phyloP scores from a whole-genome alignment of 2,888 invertebrate species.

The Diplolepis rosae region DNA sequence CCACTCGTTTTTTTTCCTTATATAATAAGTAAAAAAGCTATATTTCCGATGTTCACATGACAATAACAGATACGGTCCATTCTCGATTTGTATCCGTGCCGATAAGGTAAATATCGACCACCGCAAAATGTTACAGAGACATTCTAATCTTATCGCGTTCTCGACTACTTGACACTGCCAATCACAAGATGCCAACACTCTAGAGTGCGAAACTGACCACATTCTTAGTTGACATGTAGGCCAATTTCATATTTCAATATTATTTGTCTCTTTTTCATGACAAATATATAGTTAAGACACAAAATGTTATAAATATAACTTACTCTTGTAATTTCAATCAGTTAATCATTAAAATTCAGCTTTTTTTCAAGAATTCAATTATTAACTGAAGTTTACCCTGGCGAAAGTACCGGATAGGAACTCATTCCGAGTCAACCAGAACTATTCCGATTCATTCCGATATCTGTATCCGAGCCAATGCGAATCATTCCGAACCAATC shows the following conservation, averaged over 20 bases:
- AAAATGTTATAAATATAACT: too few relatives aligned
- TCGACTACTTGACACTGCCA: slow-evolving; percentile 27
- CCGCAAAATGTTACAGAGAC: slow-evolving; percentile 8
- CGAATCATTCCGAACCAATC: too few relatives aligned
- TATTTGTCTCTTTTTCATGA: not conserved
- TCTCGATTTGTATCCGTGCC: slow-evolving; percentile 1
- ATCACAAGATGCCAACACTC: slow-evolving; percentile 29
- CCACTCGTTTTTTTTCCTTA: too few relatives aligned
- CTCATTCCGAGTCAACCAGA: too few relatives aligned
- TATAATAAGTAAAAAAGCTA: too few relatives aligned
- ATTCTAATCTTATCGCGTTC: slow-evolving; percentile 26
- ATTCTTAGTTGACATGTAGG: not conserved
- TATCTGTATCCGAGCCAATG: too few relatives aligned
- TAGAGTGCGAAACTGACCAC: slow-evolving; percentile 22
- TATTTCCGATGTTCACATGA: not conserved
- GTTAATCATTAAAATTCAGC: too few relatives aligned
- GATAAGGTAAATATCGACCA: slow-evolving; percentile 27
- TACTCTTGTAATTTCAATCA: too few relatives aligned
- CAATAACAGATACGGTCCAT: slow-evolving; percentile 4
- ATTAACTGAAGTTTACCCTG: too few relatives aligned
- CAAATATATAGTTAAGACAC: not conserved
- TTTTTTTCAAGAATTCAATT: too few relatives aligned
- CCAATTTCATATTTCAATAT: not conserved
- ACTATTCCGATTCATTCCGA: too few relatives aligned
- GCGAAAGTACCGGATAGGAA: too few relatives aligned